phyloP scores from a whole-genome alignment of 2,797 vertebrate species.

The Phataginus tricuspis region DNA sequence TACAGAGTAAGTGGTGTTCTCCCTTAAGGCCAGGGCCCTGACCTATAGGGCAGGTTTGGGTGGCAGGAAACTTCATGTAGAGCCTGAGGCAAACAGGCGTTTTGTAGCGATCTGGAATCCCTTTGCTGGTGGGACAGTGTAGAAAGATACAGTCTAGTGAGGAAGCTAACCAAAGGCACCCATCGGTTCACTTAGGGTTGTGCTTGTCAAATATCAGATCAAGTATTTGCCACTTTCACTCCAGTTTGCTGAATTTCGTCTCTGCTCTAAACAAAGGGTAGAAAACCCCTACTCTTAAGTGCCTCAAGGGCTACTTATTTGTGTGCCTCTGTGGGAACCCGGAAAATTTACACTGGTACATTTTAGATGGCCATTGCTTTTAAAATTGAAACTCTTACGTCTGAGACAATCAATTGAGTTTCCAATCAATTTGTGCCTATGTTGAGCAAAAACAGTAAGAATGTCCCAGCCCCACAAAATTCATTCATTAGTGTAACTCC shows the following conservation, averaged over 20 bases:
- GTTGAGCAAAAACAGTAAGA: background rate
- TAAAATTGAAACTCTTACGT: constrained; percentile 17
- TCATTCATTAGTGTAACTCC: background rate
- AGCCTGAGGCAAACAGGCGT: background rate
- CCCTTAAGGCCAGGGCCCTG: background rate
- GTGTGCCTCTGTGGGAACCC: background rate
- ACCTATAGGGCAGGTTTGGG: background rate
- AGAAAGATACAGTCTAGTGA: background rate
- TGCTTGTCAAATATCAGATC: background rate
- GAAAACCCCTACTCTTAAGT: background rate
- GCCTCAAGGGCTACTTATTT: background rate
- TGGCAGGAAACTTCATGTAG: background rate
- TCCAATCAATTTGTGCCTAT: background rate
- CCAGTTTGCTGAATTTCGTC: background rate
- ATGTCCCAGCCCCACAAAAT: background rate
- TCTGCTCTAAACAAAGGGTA: background rate
- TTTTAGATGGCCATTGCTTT: background rate
- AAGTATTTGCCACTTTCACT: background rate
- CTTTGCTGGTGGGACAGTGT: background rate
- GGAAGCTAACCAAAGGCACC: background rate
- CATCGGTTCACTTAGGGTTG: background rate
- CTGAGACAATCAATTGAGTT: background rate
- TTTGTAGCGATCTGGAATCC: background rate
- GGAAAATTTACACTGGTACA: background rate
- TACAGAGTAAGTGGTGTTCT: background rate